These are phyloP conservation scores for Ellobius talpinus DNA, from an alignment of 2,113 vertebrate genomes.

Conservation along the genomic window DNA sequence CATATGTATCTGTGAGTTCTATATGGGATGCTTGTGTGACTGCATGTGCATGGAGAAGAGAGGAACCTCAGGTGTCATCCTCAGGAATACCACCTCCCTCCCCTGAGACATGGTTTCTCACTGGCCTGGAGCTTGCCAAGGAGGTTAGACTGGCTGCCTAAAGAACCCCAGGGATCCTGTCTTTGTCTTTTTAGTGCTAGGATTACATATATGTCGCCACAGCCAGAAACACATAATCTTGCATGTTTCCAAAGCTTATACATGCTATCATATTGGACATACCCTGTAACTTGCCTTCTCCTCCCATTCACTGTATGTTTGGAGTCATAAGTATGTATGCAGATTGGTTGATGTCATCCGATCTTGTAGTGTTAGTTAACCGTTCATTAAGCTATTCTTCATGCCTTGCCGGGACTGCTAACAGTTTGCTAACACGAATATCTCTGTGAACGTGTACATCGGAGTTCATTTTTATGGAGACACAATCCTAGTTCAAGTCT, in stretches of 20 bases:
- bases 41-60: background rate
- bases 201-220: background rate
- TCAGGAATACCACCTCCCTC: background rate
- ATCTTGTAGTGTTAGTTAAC: background rate
- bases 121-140: no score
- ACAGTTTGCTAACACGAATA: background rate
- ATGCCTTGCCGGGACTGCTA: background rate
- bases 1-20: conserved; percentile 2
- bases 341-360: background rate
- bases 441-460: background rate
- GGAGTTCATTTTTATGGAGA: background rate
- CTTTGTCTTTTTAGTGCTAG: background rate
- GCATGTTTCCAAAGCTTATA: conserved; percentile 43
- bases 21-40: background rate
- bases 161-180: background rate
- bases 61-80: background rate
- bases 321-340: background rate
- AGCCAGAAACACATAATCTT: background rate
- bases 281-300: background rate
- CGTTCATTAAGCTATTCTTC: background rate
- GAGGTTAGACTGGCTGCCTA: background rate
- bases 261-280: background rate
- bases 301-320: background rate
- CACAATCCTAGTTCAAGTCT: background rate
- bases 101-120: background rate